Conservation (phyloP, 1,140 invertebrate genomes). For the Sarcophaga bullata region DNA sequence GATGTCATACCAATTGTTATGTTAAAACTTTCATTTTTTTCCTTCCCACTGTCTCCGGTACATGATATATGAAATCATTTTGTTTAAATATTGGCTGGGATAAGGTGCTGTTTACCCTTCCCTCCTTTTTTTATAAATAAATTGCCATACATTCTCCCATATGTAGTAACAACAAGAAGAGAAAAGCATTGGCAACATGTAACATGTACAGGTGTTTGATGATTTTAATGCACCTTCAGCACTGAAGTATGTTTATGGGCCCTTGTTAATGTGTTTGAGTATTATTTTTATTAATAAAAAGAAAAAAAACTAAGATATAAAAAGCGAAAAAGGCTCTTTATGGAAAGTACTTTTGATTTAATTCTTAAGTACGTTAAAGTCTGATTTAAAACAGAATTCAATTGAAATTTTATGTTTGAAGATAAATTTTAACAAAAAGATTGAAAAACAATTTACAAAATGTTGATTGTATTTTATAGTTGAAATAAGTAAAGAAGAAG, state of each 20-base stretch:
- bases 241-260: slow-evolving; percentile 27
- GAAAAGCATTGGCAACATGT: too few species aligned
- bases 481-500: too few species aligned
- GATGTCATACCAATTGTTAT: too few species aligned
- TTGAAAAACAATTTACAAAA: neutral
- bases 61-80: too few species aligned
- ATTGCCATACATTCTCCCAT: too few species aligned
- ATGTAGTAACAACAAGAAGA: too few species aligned
- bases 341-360: slow-evolving; percentile 24
- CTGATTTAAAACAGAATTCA: slow-evolving; percentile 8
- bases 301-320: neutral
- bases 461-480: neutral
- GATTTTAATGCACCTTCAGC: slow-evolving; percentile 22
- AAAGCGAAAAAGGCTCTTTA: slow-evolving; percentile 7
- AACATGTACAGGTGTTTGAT: neutral
- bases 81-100: too few species aligned
- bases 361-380: slow-evolving; percentile 14
- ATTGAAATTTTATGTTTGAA: neutral
- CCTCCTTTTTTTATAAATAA: too few species aligned
- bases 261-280: slow-evolving; percentile 5
- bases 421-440: neutral
- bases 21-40: too few species aligned
- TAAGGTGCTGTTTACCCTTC: too few species aligned
- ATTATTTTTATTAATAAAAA: too few species aligned
- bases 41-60: too few species aligned